These are phyloP conservation scores for Coendou prehensilis DNA, from an alignment of 2,797 vertebrate species.

Conservation along the genomic window DNA sequence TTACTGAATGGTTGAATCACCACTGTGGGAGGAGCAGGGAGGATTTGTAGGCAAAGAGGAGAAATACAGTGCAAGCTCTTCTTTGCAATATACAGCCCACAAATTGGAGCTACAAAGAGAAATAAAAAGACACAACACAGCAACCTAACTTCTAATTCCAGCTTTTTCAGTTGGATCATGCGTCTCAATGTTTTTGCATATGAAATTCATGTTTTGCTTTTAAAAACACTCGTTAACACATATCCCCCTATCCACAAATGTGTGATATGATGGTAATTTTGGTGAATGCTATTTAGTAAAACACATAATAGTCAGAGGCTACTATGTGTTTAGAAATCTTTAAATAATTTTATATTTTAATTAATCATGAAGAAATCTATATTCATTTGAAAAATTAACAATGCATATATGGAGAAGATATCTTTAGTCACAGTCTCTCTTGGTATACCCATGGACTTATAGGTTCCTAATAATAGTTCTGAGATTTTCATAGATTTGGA, in stretches of 20 bases:
- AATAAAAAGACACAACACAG: background rate
- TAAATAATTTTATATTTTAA: background rate
- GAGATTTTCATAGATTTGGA: slow-evolving; percentile 14
- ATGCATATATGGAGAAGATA: background rate
- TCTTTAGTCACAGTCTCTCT: background rate
- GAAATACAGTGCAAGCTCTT: slow-evolving; percentile 2
- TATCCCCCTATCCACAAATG: background rate
- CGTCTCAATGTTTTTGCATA: background rate
- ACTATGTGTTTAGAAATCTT: background rate
- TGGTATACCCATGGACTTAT: background rate
- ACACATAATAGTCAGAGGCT: background rate
- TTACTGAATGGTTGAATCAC: background rate
- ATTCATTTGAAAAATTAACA: background rate
- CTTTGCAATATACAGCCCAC: background rate
- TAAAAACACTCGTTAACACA: background rate
- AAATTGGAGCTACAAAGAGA: background rate
- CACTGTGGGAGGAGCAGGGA: background rate
- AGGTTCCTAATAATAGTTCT: slow-evolving; percentile 26
- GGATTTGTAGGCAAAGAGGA: background rate
- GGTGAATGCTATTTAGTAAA: slow-evolving; percentile 47
- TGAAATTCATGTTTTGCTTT: slow-evolving; percentile 16
- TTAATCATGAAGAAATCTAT: background rate
- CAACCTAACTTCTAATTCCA: background rate
- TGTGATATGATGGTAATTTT: background rate
- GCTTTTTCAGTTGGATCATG: background rate